Evolutionary conservation across 92 coral and sea anemone species (phyloP).

Genomic region (Phenganax marumi): DNA sequence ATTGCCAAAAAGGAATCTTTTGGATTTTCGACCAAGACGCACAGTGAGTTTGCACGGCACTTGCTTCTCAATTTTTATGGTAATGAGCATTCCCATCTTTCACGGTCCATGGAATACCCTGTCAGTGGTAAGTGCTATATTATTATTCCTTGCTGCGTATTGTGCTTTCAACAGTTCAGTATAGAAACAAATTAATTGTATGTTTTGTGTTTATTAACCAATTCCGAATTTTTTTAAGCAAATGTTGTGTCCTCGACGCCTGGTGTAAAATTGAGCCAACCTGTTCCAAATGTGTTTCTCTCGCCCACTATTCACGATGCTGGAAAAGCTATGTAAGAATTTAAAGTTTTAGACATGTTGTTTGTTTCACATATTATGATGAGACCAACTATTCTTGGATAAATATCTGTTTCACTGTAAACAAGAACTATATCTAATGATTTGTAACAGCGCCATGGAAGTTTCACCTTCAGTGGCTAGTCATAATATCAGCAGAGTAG

Average conservation of each 20-base stretch:
- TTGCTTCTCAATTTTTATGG: neutral
- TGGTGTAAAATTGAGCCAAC: neutral
- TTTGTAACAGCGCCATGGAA: neutral
- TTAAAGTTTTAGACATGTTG: neutral
- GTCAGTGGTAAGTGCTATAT: neutral
- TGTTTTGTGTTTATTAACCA: neutral
- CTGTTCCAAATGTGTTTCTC: neutral
- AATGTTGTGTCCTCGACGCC: neutral
- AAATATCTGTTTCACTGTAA: neutral
- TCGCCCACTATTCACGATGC: neutral
- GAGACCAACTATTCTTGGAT: neutral
- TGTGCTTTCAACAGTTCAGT: neutral
- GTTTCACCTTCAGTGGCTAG: neutral
- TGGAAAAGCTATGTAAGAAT: neutral
- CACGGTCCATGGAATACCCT: slow-evolving; percentile 1
- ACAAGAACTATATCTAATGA: neutral
- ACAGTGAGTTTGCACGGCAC: slow-evolving; percentile 16
- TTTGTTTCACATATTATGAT: neutral
- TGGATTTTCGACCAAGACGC: slow-evolving; percentile 1
- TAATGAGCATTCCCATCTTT: neutral
- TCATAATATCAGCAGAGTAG: slow-evolving; percentile 9
- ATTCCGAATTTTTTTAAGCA: neutral
- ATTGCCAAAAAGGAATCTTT: neutral
- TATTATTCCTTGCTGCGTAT: neutral
- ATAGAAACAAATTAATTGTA: neutral